Evolutionary conservation across 1,140 invertebrate genomes (phyloP).

Genomic region (Phymorhynchus buccinoides): DNA sequence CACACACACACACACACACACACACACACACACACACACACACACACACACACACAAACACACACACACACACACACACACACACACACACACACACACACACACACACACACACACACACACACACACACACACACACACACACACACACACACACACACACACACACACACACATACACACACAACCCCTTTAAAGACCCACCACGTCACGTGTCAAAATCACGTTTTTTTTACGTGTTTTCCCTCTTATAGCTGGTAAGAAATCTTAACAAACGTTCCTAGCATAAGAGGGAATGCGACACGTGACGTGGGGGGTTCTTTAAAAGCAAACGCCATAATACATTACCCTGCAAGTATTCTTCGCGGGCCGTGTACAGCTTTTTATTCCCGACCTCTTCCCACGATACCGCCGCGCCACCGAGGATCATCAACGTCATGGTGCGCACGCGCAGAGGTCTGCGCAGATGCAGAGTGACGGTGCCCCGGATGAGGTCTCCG

Average conservation of each 20-base stretch:
- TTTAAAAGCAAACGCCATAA: too few relatives aligned
- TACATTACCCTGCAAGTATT: conserved; percentile 54
- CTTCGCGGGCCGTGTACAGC: conserved; percentile 45
- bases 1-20: not conserved
- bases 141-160: not conserved
- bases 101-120: not conserved
- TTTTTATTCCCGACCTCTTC: conserved; percentile 44
- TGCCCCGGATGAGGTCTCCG: conserved; percentile 55
- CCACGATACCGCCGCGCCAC: conserved; percentile 54
- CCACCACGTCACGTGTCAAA: too few relatives aligned
- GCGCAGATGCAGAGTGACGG: conserved; percentile 45
- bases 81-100: conserved; percentile 7
- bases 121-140: not conserved
- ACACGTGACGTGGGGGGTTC: too few relatives aligned
- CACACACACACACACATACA: not conserved
- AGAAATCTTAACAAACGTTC: too few relatives aligned
- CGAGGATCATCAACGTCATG: conserved; percentile 42
- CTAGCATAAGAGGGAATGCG: too few relatives aligned
- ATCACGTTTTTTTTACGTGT: too few relatives aligned
- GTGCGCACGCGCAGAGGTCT: conserved; percentile 17
- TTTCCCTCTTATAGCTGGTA: too few relatives aligned
- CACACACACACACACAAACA: not conserved
- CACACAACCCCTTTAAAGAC: too few relatives aligned
- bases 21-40: not conserved
- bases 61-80: conserved; percentile 1